These are phyloP conservation scores for Cephus rjabovi DNA, from an alignment of 2,888 invertebrate genomes.

Conservation along the genomic window DNA sequence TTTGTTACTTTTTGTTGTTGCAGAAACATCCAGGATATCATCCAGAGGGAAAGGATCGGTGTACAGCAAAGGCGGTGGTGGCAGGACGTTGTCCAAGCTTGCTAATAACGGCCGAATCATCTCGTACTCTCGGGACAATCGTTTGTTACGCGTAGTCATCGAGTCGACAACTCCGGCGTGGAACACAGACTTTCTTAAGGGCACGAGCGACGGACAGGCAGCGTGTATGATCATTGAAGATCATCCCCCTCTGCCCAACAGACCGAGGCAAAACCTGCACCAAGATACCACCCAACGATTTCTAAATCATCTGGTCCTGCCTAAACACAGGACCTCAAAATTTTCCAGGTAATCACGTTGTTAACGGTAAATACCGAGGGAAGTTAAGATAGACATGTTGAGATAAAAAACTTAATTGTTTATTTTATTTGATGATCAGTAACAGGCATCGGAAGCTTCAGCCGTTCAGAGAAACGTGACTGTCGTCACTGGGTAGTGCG, in stretches of 20 bases:
- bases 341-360: conserved; percentile 75
- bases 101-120: conserved; percentile 58
- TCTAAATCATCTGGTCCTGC: conserved; percentile 62
- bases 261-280: conserved; percentile 62
- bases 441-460: conserved; percentile 97
- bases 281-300: conserved; percentile 65
- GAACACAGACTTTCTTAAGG: conserved; percentile 57
- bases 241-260: conserved; percentile 63
- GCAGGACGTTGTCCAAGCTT: conserved; percentile 59
- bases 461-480: conserved; percentile 98
- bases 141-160: conserved; percentile 49
- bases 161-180: conserved; percentile 52
- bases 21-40: conserved; percentile 89
- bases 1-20: conserved; percentile 60
- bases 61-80: conserved; percentile 65
- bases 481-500: conserved; percentile 68
- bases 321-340: conserved; percentile 85
- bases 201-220: conserved; percentile 63
- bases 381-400: neutral
- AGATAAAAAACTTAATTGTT: neutral
- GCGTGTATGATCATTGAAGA: conserved; percentile 67
- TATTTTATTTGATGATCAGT: conserved; percentile 61
- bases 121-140: conserved; percentile 51
- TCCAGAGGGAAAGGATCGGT: conserved; percentile 81
- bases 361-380: neutral